Conservation (phyloP, 2,797 vertebrate genomes). For the Lateolabrax maculatus region DNA sequence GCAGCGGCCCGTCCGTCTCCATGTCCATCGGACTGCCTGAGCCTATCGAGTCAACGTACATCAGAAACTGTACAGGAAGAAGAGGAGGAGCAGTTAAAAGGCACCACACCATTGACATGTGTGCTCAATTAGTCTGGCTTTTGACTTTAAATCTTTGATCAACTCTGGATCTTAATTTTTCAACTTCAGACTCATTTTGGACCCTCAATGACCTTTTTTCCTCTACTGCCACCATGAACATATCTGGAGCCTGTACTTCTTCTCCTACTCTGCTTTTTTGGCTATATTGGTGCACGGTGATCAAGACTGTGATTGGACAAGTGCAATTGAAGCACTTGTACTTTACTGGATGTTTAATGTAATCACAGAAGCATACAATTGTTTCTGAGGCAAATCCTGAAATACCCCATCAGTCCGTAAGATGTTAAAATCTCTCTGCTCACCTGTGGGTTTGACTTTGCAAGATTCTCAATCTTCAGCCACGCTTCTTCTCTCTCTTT, state of each 20-base stretch:
- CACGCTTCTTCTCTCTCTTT: slow-evolving; percentile 98
- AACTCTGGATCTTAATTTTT: not conserved
- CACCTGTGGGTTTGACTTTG: slow-evolving; percentile 99
- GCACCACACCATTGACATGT: not conserved
- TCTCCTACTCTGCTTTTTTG: not conserved
- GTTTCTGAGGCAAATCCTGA: not conserved
- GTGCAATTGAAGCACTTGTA: not conserved
- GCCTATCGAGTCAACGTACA: slow-evolving; percentile 86
- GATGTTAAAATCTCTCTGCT: slow-evolving; percentile 49
- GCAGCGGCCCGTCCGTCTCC: slow-evolving; percentile 93
- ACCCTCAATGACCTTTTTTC: not conserved
- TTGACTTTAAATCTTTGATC: not conserved
- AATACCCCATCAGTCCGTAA: not conserved
- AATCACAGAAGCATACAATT: not conserved
- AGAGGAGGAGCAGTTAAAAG: not conserved
- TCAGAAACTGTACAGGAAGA: slow-evolving; percentile 86
- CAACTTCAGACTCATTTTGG: not conserved
- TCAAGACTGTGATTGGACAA: not conserved
- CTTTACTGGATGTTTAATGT: not conserved
- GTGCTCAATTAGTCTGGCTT: not conserved
- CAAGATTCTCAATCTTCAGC: slow-evolving; percentile 99
- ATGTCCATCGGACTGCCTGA: slow-evolving; percentile 92
- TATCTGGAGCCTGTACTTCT: too few relatives aligned
- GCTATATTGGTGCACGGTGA: not conserved
- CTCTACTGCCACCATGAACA: not conserved